phyloP scores from a whole-genome alignment of 2,113 vertebrate genomes.

The Sander vitreus region DNA sequence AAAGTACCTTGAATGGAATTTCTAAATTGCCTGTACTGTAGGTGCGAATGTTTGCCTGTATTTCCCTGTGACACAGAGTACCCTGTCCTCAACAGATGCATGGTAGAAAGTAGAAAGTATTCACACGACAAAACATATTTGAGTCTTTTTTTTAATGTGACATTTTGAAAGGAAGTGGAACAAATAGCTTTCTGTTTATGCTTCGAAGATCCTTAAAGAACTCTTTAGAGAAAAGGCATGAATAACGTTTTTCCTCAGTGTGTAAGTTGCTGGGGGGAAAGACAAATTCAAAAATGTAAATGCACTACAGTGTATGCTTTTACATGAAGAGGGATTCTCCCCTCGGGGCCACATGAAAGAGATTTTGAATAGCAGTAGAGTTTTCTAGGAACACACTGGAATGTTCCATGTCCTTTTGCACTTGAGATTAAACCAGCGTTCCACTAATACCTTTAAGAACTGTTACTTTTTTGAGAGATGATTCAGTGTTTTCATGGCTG shows the following conservation, averaged over 20 bases:
- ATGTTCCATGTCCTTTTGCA: constrained; percentile 63
- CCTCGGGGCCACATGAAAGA: constrained; percentile 14
- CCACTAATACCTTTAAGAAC: constrained; percentile 63
- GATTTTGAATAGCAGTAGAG: constrained; percentile 23
- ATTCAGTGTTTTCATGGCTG: constrained; percentile 60
- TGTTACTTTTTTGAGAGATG: constrained; percentile 72
- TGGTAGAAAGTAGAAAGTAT: constrained; percentile 8
- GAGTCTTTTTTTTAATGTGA: constrained; percentile 18
- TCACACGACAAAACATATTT: constrained; percentile 1
- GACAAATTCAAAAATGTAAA: constrained; percentile 61
- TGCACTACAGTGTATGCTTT: constrained; percentile 32
- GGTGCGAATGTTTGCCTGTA: neutral
- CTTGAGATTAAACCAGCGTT: constrained; percentile 51
- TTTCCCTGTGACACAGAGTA: neutral
- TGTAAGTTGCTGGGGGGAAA: constrained; percentile 58
- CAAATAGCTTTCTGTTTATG: constrained; percentile 34
- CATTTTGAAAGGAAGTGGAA: constrained; percentile 33
- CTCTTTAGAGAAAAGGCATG: constrained; percentile 20
- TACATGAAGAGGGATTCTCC: constrained; percentile 18
- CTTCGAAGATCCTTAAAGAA: constrained; percentile 27
- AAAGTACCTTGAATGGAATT: neutral
- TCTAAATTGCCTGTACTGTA: neutral
- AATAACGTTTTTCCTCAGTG: constrained; percentile 33
- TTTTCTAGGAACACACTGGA: constrained; percentile 48
- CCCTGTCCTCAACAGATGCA: neutral